Percentiles rank a stretch among this genome's conserved stretches.
Evolutionary conservation across 2,797 vertebrate species (phyloP).

Genomic region (Ciconia nigra): DNA sequence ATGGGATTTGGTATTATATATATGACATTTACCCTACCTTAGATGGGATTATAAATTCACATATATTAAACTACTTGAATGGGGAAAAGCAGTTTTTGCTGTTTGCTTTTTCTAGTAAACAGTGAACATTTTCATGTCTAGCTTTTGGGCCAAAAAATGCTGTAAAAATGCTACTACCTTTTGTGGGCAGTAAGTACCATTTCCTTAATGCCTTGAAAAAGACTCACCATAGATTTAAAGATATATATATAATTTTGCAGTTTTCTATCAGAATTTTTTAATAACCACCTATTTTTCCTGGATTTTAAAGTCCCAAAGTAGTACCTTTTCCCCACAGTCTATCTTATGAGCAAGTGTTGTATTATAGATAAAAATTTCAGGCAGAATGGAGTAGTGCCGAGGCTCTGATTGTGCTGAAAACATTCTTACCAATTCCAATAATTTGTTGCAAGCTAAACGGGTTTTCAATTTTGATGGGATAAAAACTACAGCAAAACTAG

Average conservation of each 20-base stretch:
- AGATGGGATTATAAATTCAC: slow-evolving; percentile 1
- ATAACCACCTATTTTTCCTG: not conserved
- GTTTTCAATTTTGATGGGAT: not conserved
- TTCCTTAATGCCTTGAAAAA: not conserved
- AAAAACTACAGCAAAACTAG: not conserved
- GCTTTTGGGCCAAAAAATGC: not conserved
- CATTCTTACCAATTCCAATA: not conserved
- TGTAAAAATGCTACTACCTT: not conserved
- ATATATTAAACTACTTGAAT: not conserved
- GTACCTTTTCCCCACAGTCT: not conserved
- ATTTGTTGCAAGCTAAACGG: not conserved
- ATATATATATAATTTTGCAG: not conserved
- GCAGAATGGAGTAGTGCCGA: rapidly evolving
- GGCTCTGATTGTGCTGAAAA: not conserved
- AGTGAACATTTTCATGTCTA: not conserved
- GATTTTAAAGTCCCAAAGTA: not conserved
- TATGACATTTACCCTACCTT: not conserved
- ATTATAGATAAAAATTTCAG: not conserved
- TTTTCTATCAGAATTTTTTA: not conserved
- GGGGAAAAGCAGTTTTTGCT: not conserved
- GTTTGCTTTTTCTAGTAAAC: not conserved
- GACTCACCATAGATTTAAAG: not conserved
- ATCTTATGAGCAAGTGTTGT: not conserved
- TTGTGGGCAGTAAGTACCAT: not conserved
- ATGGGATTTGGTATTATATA: not conserved